Base-by-base conservation (phyloP, 2,888 invertebrate species). In the Deilephila elpenor region DNA sequence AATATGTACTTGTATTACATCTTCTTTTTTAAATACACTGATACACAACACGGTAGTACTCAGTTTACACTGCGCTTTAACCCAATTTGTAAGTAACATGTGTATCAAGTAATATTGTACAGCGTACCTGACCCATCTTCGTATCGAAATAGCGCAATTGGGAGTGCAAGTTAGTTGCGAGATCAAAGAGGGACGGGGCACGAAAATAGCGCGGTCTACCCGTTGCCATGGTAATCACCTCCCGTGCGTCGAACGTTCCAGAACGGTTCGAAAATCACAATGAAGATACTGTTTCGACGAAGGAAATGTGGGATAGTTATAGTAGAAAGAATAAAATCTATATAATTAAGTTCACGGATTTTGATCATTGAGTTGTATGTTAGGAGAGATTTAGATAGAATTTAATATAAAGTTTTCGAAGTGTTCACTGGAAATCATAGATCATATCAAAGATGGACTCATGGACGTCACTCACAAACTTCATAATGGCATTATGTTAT, bases 161-260 rank as follows among this genome's bases (percentile, higher is more conserved):
- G 76, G 80, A 80, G 82, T 67, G 72, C 72, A 73, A 73, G 72
- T 67, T 17, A 51, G 67, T 73, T 73, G 72, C 72, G 72, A 73
- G 72, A 73, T 73, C 44, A 73, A 73, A 73, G 56, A 73, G 72
- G 72, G 82, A 77, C 75, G 78, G 82, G 79, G 81, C 76, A 83
- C 82, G 83, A 84, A 86, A 86, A 85, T 83, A 84, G 85, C 85
- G 82, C 79, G 78, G 78, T 75, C 82, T 78, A 80, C 79, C 75
- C 80, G 90, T 92, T 80, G 80, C 81, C 84, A 88, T 91, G 83
- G 86, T 79, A 86, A 92, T 91, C 83, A 80, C 77, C 90, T 87
- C 89, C 89, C 86, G 81, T 64, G 67, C 72, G 72, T 59, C 37
- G 74, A 62, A 62, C 37, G 62, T 56, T 62, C 53, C 20, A 72